Evolutionary conservation across 92 coral and sea anemone species (phyloP).

Genomic region (Pocillopora meandrina): DNA sequence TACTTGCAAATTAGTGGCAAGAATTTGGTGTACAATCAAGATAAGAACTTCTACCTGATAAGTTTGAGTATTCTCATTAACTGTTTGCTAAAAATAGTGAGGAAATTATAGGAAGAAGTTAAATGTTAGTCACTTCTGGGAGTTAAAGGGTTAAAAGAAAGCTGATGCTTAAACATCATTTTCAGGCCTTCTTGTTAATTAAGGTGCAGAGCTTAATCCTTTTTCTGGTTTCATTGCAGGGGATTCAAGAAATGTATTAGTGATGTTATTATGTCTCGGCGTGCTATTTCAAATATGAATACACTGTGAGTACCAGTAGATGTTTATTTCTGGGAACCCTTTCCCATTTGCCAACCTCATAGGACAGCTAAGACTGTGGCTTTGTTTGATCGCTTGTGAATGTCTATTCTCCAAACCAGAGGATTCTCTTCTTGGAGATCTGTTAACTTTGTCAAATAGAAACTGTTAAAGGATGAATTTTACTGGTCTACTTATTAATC

Average conservation of each 20-base stretch:
- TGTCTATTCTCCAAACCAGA: too few species aligned
- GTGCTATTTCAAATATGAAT: slow-evolving; percentile 97
- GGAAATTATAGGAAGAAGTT: not conserved
- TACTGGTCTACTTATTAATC: too few species aligned
- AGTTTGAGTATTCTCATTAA: too few species aligned
- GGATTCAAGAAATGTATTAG: slow-evolving; percentile 94
- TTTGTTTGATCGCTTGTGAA: not conserved
- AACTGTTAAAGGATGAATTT: too few species aligned
- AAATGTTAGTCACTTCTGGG: not conserved
- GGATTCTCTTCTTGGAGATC: too few species aligned
- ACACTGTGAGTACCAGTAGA: slow-evolving; percentile 77
- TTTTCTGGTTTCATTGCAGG: slow-evolving; percentile 40
- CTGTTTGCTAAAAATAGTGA: not conserved
- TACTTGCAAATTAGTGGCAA: too few species aligned
- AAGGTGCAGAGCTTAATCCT: not conserved
- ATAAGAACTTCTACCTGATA: too few species aligned
- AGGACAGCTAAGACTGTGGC: not conserved
- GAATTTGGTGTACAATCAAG: too few species aligned
- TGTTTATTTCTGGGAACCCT: not conserved
- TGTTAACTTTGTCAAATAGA: too few species aligned
- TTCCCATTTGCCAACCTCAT: not conserved
- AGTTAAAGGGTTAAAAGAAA: not conserved
- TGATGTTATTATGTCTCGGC: slow-evolving; percentile 97
- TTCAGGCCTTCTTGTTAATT: not conserved
- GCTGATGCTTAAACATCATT: not conserved